phyloP scores from a whole-genome alignment of 2,888 invertebrate species.

The Cyclophora albipunctata region DNA sequence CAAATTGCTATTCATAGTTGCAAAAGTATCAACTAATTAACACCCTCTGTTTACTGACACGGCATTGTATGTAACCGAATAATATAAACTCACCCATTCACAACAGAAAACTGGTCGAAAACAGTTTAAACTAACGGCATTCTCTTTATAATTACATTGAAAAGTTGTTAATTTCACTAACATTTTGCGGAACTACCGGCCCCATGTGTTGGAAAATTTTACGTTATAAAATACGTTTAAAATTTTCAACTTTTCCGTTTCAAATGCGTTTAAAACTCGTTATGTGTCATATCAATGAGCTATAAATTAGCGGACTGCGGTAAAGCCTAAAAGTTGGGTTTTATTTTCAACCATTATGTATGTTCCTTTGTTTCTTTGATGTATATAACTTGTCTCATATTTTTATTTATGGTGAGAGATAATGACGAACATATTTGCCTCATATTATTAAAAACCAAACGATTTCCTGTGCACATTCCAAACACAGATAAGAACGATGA shows the following conservation, averaged over 20 bases:
- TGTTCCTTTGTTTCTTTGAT: too few species aligned
- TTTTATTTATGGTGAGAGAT: too few species aligned
- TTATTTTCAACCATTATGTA: too few species aligned
- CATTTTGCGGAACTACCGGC: constrained; percentile 16
- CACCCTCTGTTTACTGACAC: neutral
- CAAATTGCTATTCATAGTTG: too few species aligned
- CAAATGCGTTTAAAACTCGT: constrained; percentile 5
- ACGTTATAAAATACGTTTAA: constrained; percentile 26
- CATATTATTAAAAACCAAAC: too few species aligned
- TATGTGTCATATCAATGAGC: too few species aligned
- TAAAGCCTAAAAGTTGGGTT: too few species aligned
- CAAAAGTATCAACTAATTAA: neutral
- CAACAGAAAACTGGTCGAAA: constrained; percentile 5
- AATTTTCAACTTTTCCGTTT: constrained; percentile 13
- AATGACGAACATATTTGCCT: too few species aligned
- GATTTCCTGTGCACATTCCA: too few species aligned
- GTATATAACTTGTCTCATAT: too few species aligned
- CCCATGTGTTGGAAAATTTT: constrained; percentile 22
- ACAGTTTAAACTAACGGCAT: constrained; percentile 10
- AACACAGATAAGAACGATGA: too few species aligned
- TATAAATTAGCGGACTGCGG: too few species aligned
- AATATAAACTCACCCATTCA: constrained; percentile 9
- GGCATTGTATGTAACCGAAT: neutral
- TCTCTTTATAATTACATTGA: constrained; percentile 28
- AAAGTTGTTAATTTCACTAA: constrained; percentile 35